Evolutionary conservation across 2,888 invertebrate species (phyloP).

Genomic region (Coenonympha arcania): DNA sequence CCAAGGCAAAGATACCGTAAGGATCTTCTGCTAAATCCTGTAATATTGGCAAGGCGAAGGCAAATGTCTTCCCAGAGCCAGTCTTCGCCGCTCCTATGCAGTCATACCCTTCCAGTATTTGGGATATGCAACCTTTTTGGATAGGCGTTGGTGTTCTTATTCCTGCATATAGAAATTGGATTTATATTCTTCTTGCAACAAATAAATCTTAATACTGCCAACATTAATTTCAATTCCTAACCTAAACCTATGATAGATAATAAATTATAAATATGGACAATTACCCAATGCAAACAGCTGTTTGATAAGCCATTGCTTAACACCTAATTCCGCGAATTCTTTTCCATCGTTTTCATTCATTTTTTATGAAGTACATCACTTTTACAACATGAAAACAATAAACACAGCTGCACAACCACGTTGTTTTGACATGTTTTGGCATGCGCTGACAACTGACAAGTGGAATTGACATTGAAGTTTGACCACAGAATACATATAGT

Average conservation of each 20-base stretch:
- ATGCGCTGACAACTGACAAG: too few relatives aligned
- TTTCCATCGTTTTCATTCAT: slow-evolving; percentile 57
- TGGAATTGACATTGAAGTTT: too few relatives aligned
- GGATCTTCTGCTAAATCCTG: slow-evolving; percentile 95
- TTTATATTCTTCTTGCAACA: too few relatives aligned
- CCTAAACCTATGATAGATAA: neutral
- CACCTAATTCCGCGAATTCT: slow-evolving; percentile 76
- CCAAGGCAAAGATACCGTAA: slow-evolving; percentile 94
- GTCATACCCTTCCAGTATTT: slow-evolving; percentile 84
- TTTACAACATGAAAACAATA: neutral
- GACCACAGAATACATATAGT: too few relatives aligned
- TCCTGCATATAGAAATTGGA: slow-evolving; percentile 61
- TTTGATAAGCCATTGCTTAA: slow-evolving; percentile 83
- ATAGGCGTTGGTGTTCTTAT: slow-evolving; percentile 86
- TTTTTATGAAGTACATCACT: slow-evolving; percentile 13
- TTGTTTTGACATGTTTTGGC: slow-evolving; percentile 1
- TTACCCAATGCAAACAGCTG: slow-evolving; percentile 81
- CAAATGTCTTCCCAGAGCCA: slow-evolving; percentile 98
- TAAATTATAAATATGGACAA: slow-evolving; percentile 5
- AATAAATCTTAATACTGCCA: neutral
- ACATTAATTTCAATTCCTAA: neutral
- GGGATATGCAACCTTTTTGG: slow-evolving; percentile 85
- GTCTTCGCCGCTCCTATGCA: slow-evolving; percentile 98
- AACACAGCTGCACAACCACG: neutral
- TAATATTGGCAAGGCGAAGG: slow-evolving; percentile 95